phyloP scores from a whole-genome alignment of 2,888 invertebrate species.

The Tinea trinotella region DNA sequence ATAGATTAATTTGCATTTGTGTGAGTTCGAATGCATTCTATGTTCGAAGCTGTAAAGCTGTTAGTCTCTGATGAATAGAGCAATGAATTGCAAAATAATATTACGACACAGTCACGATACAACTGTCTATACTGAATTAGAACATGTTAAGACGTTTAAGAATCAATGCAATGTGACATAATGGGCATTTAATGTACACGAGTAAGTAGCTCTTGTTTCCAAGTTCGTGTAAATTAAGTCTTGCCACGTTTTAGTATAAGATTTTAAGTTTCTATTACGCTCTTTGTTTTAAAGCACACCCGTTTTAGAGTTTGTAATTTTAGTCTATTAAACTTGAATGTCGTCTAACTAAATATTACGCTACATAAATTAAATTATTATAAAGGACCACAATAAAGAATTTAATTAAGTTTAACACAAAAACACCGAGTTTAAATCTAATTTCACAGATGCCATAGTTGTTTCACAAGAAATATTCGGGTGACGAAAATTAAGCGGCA shows the following conservation, averaged over 20 bases:
- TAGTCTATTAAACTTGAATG: neutral
- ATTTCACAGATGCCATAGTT: slow-evolving; percentile 26
- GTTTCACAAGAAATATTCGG: slow-evolving; percentile 24
- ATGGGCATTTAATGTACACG: neutral
- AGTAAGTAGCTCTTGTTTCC: neutral
- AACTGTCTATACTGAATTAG: slow-evolving; percentile 23
- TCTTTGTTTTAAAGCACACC: too few relatives aligned
- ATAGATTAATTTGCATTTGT: neutral
- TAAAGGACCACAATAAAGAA: neutral
- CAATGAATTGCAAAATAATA: slow-evolving; percentile 26
- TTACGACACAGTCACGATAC: slow-evolving; percentile 27
- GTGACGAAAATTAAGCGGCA: slow-evolving; percentile 24
- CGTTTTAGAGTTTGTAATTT: neutral
- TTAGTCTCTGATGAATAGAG: slow-evolving; percentile 23
- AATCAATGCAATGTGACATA: slow-evolving; percentile 14
- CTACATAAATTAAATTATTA: neutral
- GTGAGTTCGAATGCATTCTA: neutral
- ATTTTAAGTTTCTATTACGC: neutral
- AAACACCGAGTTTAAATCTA: slow-evolving; percentile 20
- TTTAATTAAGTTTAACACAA: neutral
- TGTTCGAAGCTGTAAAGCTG: slow-evolving; percentile 22
- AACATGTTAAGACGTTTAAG: slow-evolving; percentile 13
- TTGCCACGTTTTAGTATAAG: neutral
- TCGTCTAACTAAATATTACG: neutral
- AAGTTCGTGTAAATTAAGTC: neutral